Base-by-base conservation (phyloP, 2,888 invertebrate species). In the Frankliniella intonsa region DNA sequence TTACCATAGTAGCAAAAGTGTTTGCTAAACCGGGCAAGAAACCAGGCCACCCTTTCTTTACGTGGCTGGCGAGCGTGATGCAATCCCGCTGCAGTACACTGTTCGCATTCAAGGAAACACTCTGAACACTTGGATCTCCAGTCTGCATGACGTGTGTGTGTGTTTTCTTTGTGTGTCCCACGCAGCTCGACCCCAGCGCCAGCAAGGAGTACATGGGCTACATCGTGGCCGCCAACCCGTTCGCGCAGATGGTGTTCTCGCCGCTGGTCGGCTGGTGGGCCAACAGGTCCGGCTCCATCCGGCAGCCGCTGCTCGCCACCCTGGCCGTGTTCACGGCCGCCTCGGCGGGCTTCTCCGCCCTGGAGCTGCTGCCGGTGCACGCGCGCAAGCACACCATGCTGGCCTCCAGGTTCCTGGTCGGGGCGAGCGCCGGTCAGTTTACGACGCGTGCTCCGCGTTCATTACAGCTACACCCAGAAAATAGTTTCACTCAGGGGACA, bases 231-330 rank as follows among this genome's bases (percentile, higher is more conserved):
- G 95, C 95, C 50, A 95, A 95, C 89, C 96, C 96, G 19, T 90
- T 96, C 83, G 96, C 94, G 0, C 96, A 96, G 90, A 93, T 96
- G 92, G 86, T 95, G 83, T 94, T 95, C 87, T 95, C 95, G 27
- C 96, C 96, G 3, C 87, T 95, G 84, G 91, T 95, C 84, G 96
- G 96, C 79, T 93, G 93, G 92, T 95, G 95, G 95, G 93, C 94
- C 81, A 95, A 95, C 88, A 92, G 91, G 86, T 88, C 93, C 50
- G 92, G 92, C 81, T 91, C 92, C 0, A 93, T 94, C 84, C 91
- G 95, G 83, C 86, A 92, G 82, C 95, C 95, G 0, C 88, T 95
- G 81, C 89, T 95, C 80, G 87, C 91, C 83, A 93, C 95, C 38
- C 89, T 96, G 84, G 89, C 90, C 50, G 87, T 95, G 69, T 95